These are phyloP conservation scores for Cydia strobilella DNA, from an alignment of 1,140 invertebrate genomes.

Conservation along the genomic window DNA sequence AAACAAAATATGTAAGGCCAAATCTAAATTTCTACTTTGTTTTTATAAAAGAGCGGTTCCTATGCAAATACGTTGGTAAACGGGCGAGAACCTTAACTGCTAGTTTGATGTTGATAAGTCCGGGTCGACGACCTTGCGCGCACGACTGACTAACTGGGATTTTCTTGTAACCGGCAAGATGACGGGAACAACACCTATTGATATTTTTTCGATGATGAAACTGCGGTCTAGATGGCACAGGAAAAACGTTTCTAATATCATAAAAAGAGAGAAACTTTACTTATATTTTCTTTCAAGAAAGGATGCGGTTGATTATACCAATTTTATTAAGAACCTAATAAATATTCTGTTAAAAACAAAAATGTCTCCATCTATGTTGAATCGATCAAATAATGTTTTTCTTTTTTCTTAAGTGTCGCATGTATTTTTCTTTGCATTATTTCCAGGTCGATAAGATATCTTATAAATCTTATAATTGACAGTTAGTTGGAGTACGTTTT, in stretches of 20 bases:
- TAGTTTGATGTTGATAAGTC: constrained; percentile 71
- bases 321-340: no score
- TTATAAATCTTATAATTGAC: neutral
- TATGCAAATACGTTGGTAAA: constrained; percentile 54
- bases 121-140: constrained; percentile 67
- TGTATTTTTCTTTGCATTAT: no score
- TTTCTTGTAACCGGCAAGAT: constrained; percentile 62
- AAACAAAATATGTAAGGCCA: constrained; percentile 35
- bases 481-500: neutral
- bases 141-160: constrained; percentile 68
- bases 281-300: no score
- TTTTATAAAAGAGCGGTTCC: constrained; percentile 37
- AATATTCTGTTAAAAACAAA: no score
- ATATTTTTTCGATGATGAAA: constrained; percentile 39
- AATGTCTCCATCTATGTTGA: neutral
- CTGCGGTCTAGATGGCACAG: neutral
- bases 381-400: neutral
- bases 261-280: no score
- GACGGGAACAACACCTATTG: constrained; percentile 56
- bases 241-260: neutral
- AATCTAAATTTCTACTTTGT: constrained; percentile 34
- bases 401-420: neutral
- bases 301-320: neutral
- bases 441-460: no score
- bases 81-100: constrained; percentile 48